These are phyloP conservation scores for Felis chaus DNA, from an alignment of 2,113 vertebrate species.

Conservation along the genomic window DNA sequence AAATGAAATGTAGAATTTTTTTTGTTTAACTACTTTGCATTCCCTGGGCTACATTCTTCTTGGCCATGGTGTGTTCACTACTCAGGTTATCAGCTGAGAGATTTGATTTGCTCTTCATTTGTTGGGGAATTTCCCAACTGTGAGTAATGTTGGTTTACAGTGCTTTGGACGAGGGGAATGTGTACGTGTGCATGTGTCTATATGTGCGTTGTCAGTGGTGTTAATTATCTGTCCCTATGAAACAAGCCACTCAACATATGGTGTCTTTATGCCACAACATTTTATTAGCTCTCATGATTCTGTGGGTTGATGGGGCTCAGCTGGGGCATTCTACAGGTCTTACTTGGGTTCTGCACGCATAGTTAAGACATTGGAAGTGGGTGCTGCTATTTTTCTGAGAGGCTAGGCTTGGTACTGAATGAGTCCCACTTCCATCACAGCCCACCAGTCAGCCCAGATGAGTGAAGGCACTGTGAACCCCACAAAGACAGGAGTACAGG, in stretches of 20 bases:
- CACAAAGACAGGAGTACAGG: not conserved
- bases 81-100: not conserved
- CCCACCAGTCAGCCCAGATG: not conserved
- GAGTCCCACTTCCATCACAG: not conserved
- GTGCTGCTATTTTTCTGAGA: not conserved
- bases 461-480: not conserved
- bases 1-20: too few relatives aligned
- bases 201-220: not conserved
- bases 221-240: not conserved
- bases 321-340: not conserved
- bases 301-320: not conserved
- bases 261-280: not conserved
- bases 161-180: not conserved
- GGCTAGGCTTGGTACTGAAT: not conserved
- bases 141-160: not conserved
- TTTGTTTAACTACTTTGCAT: not conserved
- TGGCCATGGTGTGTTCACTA: not conserved
- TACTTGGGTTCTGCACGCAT: not conserved
- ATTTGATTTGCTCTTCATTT: not conserved
- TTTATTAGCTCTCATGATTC: not conserved
- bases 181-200: not conserved
- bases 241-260: not conserved
- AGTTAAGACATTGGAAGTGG: not conserved
- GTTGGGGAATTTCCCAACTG: not conserved
- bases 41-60: not conserved